Conservation (phyloP, 1,140 invertebrate genomes). For the Solenopsis invicta region DNA sequence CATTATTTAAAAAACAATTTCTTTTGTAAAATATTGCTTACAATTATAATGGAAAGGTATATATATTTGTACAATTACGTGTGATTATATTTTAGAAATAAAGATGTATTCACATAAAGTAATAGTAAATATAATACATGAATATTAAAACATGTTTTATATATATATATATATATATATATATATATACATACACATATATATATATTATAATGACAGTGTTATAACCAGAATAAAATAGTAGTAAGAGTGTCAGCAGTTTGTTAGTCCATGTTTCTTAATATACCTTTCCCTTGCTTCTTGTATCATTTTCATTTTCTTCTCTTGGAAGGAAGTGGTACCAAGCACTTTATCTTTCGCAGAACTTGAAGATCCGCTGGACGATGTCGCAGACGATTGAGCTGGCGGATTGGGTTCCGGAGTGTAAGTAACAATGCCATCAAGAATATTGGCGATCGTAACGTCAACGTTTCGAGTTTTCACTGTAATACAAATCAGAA, state of each 20-base stretch:
- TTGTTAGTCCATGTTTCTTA: constrained; percentile 91
- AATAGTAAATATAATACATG: constrained; percentile 84
- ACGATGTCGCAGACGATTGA: constrained; percentile 57
- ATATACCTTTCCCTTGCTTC: constrained; percentile 93
- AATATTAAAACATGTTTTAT: constrained; percentile 78
- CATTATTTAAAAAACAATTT: constrained; percentile 30
- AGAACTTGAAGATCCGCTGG: constrained; percentile 87
- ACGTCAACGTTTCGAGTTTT: constrained; percentile 92
- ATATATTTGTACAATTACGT: constrained; percentile 57
- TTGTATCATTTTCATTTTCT: constrained; percentile 92
- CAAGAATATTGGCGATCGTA: constrained; percentile 94
- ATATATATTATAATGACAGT: constrained; percentile 62
- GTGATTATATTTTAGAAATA: constrained; percentile 78
- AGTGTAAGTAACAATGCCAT: constrained; percentile 91
- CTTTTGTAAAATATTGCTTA: neutral
- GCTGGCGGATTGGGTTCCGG: constrained; percentile 86
- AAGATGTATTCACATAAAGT: constrained; percentile 82
- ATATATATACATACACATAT: too few relatives aligned
- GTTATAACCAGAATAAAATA: constrained; percentile 70
- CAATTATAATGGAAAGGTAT: constrained; percentile 59
- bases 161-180: too few relatives aligned
- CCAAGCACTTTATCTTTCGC: constrained; percentile 89
- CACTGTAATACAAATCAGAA: constrained; percentile 86
- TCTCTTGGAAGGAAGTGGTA: constrained; percentile 91
- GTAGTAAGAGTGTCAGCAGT: constrained; percentile 81